Evolutionary conservation across 2,888 invertebrate genomes (phyloP).

Genomic region (Ceraclea dissimilis): DNA sequence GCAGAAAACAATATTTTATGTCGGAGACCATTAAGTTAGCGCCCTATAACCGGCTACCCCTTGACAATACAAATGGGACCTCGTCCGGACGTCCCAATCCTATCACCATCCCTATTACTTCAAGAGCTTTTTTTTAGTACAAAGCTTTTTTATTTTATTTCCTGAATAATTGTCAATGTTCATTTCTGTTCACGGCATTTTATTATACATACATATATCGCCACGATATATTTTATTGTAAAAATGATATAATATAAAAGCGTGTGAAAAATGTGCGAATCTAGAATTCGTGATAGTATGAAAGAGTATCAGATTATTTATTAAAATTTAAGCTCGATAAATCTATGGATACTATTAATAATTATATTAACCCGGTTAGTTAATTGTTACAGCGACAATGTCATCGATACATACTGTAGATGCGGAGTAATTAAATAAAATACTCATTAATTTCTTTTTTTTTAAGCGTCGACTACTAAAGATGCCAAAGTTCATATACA

Average conservation of each 20-base stretch:
- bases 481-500: too few species aligned
- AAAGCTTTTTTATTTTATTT: slow-evolving; percentile 1
- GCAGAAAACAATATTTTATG: slow-evolving; percentile 23
- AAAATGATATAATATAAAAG: background rate
- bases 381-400: too few species aligned
- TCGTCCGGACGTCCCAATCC: slow-evolving; percentile 1
- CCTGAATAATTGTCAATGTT: background rate
- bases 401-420: too few species aligned
- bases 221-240: background rate
- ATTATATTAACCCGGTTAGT: too few species aligned
- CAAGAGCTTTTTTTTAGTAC: background rate
- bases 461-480: too few species aligned
- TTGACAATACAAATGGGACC: slow-evolving; percentile 24
- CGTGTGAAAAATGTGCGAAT: too few species aligned
- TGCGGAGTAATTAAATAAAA: too few species aligned
- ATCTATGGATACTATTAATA: too few species aligned
- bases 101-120: slow-evolving; percentile 4
- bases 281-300: too few species aligned
- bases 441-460: too few species aligned
- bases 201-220: background rate
- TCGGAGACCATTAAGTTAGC: slow-evolving; percentile 21
- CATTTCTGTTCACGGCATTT: background rate
- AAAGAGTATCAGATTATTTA: too few species aligned
- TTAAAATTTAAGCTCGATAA: too few species aligned
- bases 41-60: slow-evolving; percentile 20